Base-by-base conservation (phyloP, 2,113 vertebrate genomes). In the Mustelus asterias region DNA sequence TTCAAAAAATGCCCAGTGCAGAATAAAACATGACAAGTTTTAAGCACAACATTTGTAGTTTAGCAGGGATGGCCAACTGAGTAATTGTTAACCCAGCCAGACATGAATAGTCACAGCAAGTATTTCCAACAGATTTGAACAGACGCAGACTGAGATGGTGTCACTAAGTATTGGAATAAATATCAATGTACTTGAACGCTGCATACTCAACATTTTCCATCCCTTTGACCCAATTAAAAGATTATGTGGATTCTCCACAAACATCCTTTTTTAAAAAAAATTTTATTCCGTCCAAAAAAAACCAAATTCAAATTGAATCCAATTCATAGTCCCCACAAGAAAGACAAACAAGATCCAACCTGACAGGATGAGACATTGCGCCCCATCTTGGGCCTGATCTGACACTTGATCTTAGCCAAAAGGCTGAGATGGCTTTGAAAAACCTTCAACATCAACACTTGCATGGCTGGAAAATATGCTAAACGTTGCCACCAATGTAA, bases 41-140 rank as follows among this genome's bases (percentile, higher is more conserved):
- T 37, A 37, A 67, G n/a, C 60, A 93, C 60, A 37, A 16, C 89
- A 65, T 65, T 93, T 93, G 63, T 93, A 93, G 89, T 93, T 93
- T 37, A 93, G 60, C 60, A 65, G 60, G 60, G 37, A 92, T 7
- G 6, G 60, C 89, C 89, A 93, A 93, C 14, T 93, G 60, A 58
- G 65, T 76, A 65, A 93, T 20, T 93, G 89, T 65, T 93, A 93
- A 93, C 60, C 33, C 14, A 33, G 58, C 60, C 58, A 65, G 33
- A 65, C 60, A 22, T 93, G 89, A 65, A 65, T 18, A 65, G 11
- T 93, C 60, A 37, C 37, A 22, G 89, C 89, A 93, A 37, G 6
- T 37, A 67, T 37, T 67, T 93, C 89, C 58, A 65, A 65, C 89
- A 93, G 60, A 65, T 93, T 65, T 37, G 65, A 63, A 41, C 8